A percentile compares a stretch with the other conserved stretches of the same genome.
These are phyloP conservation scores for Tetramorium bicarinatum DNA, from an alignment of 2,888 invertebrate species.

Conservation along the genomic window DNA sequence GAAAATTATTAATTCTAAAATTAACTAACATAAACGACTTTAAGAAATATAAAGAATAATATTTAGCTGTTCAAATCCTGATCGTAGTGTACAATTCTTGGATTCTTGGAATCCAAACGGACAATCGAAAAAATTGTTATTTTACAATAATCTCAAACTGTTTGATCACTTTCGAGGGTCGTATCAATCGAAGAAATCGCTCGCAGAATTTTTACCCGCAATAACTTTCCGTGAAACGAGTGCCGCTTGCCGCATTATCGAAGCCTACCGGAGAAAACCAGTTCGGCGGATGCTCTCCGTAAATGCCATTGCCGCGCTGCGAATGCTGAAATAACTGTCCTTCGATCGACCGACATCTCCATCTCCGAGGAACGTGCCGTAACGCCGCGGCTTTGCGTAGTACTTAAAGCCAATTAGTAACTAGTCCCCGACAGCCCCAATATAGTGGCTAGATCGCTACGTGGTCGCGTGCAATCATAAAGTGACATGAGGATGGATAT, in stretches of 20 bases:
- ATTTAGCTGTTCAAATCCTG: neutral
- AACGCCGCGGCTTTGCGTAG: slow-evolving; percentile 58
- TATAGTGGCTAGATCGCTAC: slow-evolving; percentile 2
- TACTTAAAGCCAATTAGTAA: slow-evolving; percentile 70
- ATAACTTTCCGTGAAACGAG: slow-evolving; percentile 68
- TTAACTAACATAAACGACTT: neutral
- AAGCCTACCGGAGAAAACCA: slow-evolving; percentile 71
- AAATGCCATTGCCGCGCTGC: slow-evolving; percentile 35
- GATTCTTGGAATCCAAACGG: neutral
- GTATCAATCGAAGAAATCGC: slow-evolving; percentile 41
- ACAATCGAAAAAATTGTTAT: slow-evolving; percentile 25
- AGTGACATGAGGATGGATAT: neutral
- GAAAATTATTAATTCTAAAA: neutral
- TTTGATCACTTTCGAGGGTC: slow-evolving; percentile 7
- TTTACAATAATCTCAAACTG: slow-evolving; percentile 62
- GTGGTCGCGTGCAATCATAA: slow-evolving; percentile 7
- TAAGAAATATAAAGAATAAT: neutral
- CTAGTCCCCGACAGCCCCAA: slow-evolving; percentile 48
- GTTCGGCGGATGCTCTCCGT: slow-evolving; percentile 62
- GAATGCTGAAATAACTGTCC: slow-evolving; percentile 71
- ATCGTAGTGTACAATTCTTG: neutral
- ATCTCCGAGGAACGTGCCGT: slow-evolving; percentile 55
- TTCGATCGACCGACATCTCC: slow-evolving; percentile 72
- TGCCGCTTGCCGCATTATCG: slow-evolving; percentile 70
- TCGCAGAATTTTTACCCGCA: slow-evolving; percentile 44